Evolutionary conservation across 2,888 invertebrate genomes (phyloP), one percentile per base, ranked within the genome.

Genomic region (Cataglyphis altisquamis): DNA sequence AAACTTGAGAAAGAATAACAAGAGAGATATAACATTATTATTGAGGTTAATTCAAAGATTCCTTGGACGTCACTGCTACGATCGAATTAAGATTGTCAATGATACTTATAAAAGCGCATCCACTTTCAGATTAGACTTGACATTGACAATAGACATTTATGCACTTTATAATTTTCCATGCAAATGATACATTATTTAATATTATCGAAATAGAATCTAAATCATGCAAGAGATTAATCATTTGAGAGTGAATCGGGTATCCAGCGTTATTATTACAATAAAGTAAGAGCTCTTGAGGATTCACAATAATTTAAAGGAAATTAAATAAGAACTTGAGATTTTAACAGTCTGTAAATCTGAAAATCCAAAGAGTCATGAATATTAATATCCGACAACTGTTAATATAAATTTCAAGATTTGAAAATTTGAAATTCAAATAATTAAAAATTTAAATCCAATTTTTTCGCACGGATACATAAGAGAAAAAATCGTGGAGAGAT

Each of bases 131-230:
- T 18, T 75, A 36, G 12, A 39, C 36, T 48, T 36, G 75, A 74
- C 64, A 32, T 75, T 45, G 25, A 25, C 36, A 75, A 25, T 25
- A 25, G 45, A 18, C 63, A 75, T 48, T 75, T 75, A 15, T 52
- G 36, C 32, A 74, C 21, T 18, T 48, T 21, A 45, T 25, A 36
- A 66, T 75, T 66, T 66, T 48, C 48, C 25, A n/a, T 36, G 25
- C 75, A 48, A 52, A 48, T 36, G 21, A 32, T 15, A 45, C 9
- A 45, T 21, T 21, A 18, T 48, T 66, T 25, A 36, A 52, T 18
- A 48, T 36, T 36, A 4, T 45, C 2, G 21, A 36, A 12, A 25
- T 18, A 18, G 36, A 36, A 25, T n/a, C 0, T 25, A 12, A 39
- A 18, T 57, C 15, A n/a, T 15, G 12, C 66, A 45, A 25, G 45